Evolutionary conservation across 1,140 invertebrate genomes (phyloP), one percentile per base, ranked within the genome.

Genomic region (Lepidurus arcticus): DNA sequence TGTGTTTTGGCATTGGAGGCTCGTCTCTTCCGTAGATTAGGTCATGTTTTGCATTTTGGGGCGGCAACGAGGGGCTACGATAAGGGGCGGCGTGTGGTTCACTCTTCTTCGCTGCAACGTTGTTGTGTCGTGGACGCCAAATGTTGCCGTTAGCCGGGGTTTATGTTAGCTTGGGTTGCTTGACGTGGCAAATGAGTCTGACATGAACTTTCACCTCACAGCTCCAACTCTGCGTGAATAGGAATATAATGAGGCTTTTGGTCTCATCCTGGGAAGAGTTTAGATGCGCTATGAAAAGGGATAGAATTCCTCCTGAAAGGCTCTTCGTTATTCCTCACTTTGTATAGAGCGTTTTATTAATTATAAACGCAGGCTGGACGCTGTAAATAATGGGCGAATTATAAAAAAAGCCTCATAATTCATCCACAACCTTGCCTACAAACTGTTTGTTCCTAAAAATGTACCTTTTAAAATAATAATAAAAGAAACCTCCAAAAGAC

Each of bases 171-270:
- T 65, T 16, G 53, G 53, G 21, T 65, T 21, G 13, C 53, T 65
- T 65, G 53, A 65, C 53, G 53, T 65, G 53, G 53, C 53, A 65
- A 65, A 65, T 65, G 53, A 65, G 13, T 13, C 53, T 65, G n/a
- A 65, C 53, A 65, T 65, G 53, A 65, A 65, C 53, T 65, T 65
- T 65, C 53, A 65, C 16, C 53, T 34, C 34, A 34, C 34, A 34
- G 34, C 53, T 65, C 13, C 53, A 16, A 21, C 16, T 13, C 53
- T 65, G 16, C 21, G 53, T 65, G 53, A 65, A 65, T 65, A 65
- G 53, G 53, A 65, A 65, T 65, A 65, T 65, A 65, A 65, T 65
- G 53, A 65, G 53, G 45, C 5, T 47, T 34, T 16, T 10, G 53
- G 53, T 21, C 53, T 65, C 13, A 65, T 9, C 53, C 53, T 65